Evolutionary conservation across 1,140 invertebrate species (phyloP), one percentile per base, ranked within the genome.

Genomic region (roundworm (Caenorhabditis elegans)): DNA sequence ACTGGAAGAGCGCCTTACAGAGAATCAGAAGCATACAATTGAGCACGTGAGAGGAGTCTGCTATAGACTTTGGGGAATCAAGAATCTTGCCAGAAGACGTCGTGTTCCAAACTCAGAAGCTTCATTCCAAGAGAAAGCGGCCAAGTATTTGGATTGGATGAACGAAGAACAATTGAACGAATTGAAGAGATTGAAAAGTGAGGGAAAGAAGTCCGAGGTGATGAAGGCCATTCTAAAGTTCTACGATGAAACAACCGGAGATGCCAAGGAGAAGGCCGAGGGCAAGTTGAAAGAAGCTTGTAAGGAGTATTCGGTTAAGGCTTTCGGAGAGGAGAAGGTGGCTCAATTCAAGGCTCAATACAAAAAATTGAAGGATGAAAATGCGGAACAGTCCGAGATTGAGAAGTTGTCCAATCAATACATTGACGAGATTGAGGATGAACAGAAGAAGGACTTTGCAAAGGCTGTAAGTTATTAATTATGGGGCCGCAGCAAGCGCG

Each of bases 281-380:
- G 80, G 60, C 26, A 36, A 76, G 22, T 22, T 81, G 65, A 81
- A 76, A 31, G 80, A 60, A 28, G 80, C 80, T 36, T 81, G 80
- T 46, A 51, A 28, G 19, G 53, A 76, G 17, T 81, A 81, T 36
- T 48, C 46, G 4, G 31, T 53, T 4, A 48, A 81, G n/a, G 24
- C 60, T 2, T 76, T 81, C 34, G 80, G 80, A 51, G 43, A 46
- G 31, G 80, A 81, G 46, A 81, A 81, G n/a, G 70, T 55, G 3
- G 75, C 46, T 24, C 19, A 53, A 26, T 53, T 81, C 53, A 81
- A 81, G 70, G 75, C 46, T 24, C 19, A 53, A 26, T 53, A 76
- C 53, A 81, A 81, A 47, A 49, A 47, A n/a, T 46, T 76, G 28
- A 19, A 15, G 10, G 60, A 70, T 24, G 34, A 39, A 28, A 70